Evolutionary conservation across 2,888 invertebrate genomes (phyloP).

Genomic region (Parnassius mnemosyne): DNA sequence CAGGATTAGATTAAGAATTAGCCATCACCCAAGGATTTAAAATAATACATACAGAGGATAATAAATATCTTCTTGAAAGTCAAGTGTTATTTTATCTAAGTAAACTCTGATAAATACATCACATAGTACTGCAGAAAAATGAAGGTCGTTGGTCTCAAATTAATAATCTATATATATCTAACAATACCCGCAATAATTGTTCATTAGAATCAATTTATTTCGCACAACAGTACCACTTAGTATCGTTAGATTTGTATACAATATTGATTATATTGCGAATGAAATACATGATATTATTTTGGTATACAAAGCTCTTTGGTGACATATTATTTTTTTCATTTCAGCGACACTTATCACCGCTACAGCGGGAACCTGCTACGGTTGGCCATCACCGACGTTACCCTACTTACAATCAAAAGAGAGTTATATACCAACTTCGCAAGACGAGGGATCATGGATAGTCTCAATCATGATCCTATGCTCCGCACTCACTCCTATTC

Average conservation of each 20-base stretch:
- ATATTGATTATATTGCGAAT: not conserved
- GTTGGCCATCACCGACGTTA: slow-evolving; percentile 82
- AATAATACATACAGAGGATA: not conserved
- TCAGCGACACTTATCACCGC: slow-evolving; percentile 78
- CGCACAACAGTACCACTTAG: slow-evolving; percentile 3
- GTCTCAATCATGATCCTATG: slow-evolving; percentile 84
- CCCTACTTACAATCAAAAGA: slow-evolving; percentile 67
- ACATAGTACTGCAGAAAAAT: slow-evolving; percentile 26
- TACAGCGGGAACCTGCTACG: slow-evolving; percentile 78
- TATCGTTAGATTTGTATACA: not conserved
- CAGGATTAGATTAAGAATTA: too few species aligned
- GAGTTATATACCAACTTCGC: slow-evolving; percentile 72
- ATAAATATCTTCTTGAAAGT: slow-evolving; percentile 33
- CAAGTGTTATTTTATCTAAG: slow-evolving; percentile 37
- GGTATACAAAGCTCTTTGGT: not conserved
- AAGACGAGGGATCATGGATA: slow-evolving; percentile 81
- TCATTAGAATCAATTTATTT: slow-evolving; percentile 16
- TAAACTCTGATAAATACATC: slow-evolving; percentile 37
- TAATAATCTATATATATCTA: slow-evolving; percentile 8
- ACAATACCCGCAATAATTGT: slow-evolving; percentile 8
- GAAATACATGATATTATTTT: too few species aligned
- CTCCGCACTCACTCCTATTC: slow-evolving; percentile 81
- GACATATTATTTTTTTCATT: slow-evolving; percentile 41
- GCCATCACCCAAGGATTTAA: too few species aligned
- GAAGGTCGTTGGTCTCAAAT: slow-evolving; percentile 30